These are phyloP conservation scores for Ascidia mentula DNA, from an alignment of 23 tunicate species.

Conservation along the genomic window DNA sequence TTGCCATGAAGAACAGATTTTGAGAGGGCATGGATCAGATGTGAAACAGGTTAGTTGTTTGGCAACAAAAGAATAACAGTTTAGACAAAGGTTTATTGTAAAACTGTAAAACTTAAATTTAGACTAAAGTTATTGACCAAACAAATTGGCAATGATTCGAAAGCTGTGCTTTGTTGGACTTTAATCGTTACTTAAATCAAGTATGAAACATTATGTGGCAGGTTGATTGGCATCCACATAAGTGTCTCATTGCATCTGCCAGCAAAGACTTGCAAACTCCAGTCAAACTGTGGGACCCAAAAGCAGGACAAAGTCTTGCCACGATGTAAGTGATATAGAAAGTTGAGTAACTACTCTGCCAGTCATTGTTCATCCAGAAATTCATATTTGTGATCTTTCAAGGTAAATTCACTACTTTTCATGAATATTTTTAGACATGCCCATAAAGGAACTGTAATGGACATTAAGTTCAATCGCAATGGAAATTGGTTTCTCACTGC, in stretches of 20 bases:
- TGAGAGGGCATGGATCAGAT: slow-evolving; percentile 35
- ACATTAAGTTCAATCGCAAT: slow-evolving; percentile 88
- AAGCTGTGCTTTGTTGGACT: too few relatives aligned
- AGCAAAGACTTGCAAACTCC: slow-evolving; percentile 98
- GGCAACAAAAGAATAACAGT: neutral
- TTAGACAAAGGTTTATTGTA: too few relatives aligned
- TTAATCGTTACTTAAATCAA: too few relatives aligned
- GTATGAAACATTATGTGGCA: neutral
- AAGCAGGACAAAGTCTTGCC: slow-evolving; percentile 74
- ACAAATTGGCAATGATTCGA: too few relatives aligned
- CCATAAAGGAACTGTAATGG: slow-evolving; percentile 99
- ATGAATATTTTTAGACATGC: slow-evolving; percentile 62
- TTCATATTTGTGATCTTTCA: neutral
- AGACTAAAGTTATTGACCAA: too few relatives aligned
- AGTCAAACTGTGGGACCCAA: slow-evolving; percentile 98
- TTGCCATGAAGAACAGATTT: slow-evolving; percentile 79
- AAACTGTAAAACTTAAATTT: too few relatives aligned
- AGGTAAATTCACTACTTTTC: neutral
- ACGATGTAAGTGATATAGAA: slow-evolving; percentile 58
- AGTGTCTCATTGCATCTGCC: slow-evolving; percentile 89
- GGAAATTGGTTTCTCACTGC: slow-evolving; percentile 98
- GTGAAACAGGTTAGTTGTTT: neutral
- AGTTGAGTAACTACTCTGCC: neutral
- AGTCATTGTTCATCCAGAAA: neutral
- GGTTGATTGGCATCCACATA: slow-evolving; percentile 99